Evolutionary conservation across 2,888 invertebrate genomes (phyloP), one percentile per base, ranked within the genome.

Genomic region (Chrysopilus asiliformis): DNA sequence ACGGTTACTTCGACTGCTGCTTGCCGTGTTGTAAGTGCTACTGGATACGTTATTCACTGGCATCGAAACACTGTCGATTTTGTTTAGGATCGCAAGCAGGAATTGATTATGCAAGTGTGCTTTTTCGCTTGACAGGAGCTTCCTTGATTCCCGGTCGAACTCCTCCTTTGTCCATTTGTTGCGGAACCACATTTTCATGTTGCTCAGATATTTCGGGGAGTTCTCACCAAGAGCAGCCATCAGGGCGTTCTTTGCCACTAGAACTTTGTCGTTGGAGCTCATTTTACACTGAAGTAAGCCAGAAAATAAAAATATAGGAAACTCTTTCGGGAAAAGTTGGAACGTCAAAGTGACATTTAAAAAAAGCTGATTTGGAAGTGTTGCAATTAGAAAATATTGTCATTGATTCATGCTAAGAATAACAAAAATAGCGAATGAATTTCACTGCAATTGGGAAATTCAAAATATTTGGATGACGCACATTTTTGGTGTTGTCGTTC

Each of bases 81-180:
- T 84, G 50, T 79, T 78, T 22, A 86, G 66, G 26, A 90, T 66
- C 1, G 86, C 83, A 13, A 85, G 58, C 6, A 90, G 63, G 53
- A 90, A 90, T 51, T 80, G 76, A 61, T 90, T 90, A 57, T 91
- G 91, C 36, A 80, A 70, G 53, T 78, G 79, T 18, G 87, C 72
- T 60, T 85, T 79, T 31, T 84, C 78, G 6, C 71, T 64, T 7
- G 71, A 69, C 43, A 91, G 62, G 12, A 89, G 62, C 54, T 76
- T 75, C 25, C 86, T 69, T 4, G 83, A 82, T 62, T 82, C 80
- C 10, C 64, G 58, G 51, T 90, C 87, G 56, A 91, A 89, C 49
- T 87, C 82, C 54, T 85, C 80, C 56, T 84, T 85, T 0, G 80
- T 77, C 41, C 81, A 71, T 61, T 83, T 72, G 56, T 71, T 70